Evolutionary conservation across 2,797 vertebrate genomes (phyloP).

Genomic region (Rachycentron canadum): DNA sequence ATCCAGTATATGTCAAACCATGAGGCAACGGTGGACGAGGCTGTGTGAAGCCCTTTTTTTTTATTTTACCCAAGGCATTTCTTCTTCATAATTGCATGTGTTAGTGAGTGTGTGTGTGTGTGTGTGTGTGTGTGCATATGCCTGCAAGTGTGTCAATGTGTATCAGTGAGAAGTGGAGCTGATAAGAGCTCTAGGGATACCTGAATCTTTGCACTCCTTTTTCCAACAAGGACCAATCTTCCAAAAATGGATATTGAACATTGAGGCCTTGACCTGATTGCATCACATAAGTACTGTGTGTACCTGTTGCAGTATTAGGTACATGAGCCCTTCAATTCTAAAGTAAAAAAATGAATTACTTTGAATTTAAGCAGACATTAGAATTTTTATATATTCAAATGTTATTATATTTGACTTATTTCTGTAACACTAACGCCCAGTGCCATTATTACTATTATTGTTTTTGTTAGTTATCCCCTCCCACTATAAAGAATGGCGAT

Average conservation of each 20-base stretch:
- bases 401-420: neutral
- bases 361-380: neutral
- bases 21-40: constrained; percentile 50
- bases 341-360: neutral
- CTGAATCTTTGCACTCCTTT: constrained; percentile 50
- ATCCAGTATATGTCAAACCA: constrained; percentile 56
- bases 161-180: constrained; percentile 49
- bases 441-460: too few relatives aligned
- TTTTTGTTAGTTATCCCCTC: neutral
- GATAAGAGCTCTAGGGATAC: constrained; percentile 69
- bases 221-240: constrained; percentile 51
- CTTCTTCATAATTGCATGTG: constrained; percentile 38
- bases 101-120: constrained; percentile 28
- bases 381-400: constrained; percentile 1
- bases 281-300: constrained; percentile 42
- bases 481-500: neutral
- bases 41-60: constrained; percentile 35
- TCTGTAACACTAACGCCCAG: neutral
- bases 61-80: constrained; percentile 54
- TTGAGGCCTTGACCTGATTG: constrained; percentile 58
- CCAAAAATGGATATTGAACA: constrained; percentile 60
- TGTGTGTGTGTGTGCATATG: constrained; percentile 12
- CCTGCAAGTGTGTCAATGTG: constrained; percentile 48
- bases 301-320: constrained; percentile 38
- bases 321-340: neutral